Base-by-base conservation (phyloP, 2,113 vertebrate species). In the Maccullochella peelii region DNA sequence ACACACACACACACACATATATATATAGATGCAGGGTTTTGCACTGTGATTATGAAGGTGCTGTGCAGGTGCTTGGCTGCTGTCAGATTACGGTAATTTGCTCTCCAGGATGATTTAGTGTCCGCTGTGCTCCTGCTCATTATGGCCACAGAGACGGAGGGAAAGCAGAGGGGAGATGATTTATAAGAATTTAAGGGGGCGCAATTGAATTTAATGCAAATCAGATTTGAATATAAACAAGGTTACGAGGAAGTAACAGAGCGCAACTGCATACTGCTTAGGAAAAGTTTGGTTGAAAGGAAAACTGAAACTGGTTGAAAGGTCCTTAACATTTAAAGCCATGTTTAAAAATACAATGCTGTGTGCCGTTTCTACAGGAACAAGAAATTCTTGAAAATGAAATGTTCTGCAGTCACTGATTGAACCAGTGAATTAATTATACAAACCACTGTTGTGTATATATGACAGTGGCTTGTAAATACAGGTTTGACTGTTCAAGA, bases 1-100 rank as follows among this genome's bases (percentile, higher is more conserved):
- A 36, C 42, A 54, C n/a, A 69, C 1, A 20, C 1, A 76, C 2
- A 38, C 1, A 18, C 8, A 42, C 15, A 54, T 14, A 71, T 14
- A 54, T 18, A 25, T 15, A 66, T 5, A 49, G 27, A 33, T 0
- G 2, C 40, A 4, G 25, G 58, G 74, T 65, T 68, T 72, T 27
- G 21, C 2, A 14, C 84, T 49, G 80, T 58, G 80, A 75, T 86
- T 81, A 88, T 77, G 44, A 79, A 89, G 89, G 88, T 81, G 85
- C 59, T 50, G 83, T 63, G 84, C 86, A 87, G 75, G 78, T 92
- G 76, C 84, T 54, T 38, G 76, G 84, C 72, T 84, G 80, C 83
- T 88, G 92, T 93, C 89, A 91, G 83, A 90, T 88, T 89, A 77
- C 23, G 5, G 77, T 93, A 86, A 92, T 93, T 91, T 84, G 74